Evolutionary conservation across 2,113 vertebrate genomes (phyloP).

Genomic region (Empidonax traillii): DNA sequence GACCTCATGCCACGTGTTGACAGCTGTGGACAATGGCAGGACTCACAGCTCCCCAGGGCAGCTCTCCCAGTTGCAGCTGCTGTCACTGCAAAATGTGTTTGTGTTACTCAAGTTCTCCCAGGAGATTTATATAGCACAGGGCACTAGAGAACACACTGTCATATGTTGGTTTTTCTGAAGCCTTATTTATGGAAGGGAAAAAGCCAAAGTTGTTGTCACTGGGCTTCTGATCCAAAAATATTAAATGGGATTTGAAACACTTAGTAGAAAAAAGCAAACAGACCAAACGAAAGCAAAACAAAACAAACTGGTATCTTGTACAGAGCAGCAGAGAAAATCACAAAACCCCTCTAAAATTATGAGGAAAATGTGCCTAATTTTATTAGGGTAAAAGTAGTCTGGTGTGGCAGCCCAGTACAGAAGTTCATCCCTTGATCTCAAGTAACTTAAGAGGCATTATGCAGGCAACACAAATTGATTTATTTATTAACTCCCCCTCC

Average conservation of each 20-base stretch:
- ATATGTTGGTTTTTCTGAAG: not conserved
- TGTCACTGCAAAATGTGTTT: not conserved
- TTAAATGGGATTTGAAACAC: not conserved
- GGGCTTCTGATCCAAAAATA: not conserved
- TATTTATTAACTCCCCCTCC: not conserved
- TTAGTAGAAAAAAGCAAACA: not conserved
- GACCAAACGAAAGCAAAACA: not conserved
- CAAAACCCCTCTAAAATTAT: fast-evolving
- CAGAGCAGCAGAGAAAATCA: not conserved
- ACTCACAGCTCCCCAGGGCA: not conserved
- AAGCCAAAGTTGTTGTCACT: not conserved
- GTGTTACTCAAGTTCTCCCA: not conserved
- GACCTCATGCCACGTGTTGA: not conserved
- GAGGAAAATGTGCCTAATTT: not conserved
- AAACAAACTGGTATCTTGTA: not conserved
- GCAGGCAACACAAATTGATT: not conserved
- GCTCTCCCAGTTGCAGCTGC: not conserved
- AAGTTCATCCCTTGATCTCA: not conserved
- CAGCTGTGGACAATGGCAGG: not conserved
- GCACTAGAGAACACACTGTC: not conserved
- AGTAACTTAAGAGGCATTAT: not conserved
- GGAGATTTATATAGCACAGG: not conserved
- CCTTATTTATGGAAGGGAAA: not conserved
- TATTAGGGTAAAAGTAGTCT: not conserved
- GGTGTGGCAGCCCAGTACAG: not conserved